phyloP scores from a whole-genome alignment of 2,797 vertebrate genomes.

The Novumbra hubbsi region DNA sequence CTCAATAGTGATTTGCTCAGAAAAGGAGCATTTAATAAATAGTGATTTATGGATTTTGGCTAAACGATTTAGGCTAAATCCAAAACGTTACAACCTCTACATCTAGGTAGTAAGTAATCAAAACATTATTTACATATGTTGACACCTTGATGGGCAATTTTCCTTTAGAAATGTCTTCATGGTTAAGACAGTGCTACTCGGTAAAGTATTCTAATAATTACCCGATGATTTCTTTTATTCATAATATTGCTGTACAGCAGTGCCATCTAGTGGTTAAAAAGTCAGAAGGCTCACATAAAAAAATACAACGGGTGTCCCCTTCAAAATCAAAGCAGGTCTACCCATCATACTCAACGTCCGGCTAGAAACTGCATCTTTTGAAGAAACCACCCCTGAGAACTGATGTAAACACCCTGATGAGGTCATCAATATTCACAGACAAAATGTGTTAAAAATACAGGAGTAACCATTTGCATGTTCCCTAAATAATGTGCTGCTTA shows the following conservation, averaged over 20 bases:
- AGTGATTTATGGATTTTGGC: background rate
- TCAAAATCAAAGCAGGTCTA: no score
- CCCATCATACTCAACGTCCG: no score
- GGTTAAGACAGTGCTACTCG: background rate
- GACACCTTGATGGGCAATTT: background rate
- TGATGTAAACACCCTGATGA: background rate
- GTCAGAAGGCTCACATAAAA: background rate
- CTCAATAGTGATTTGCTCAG: background rate
- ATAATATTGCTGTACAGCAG: slow-evolving; percentile 30
- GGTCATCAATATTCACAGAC: background rate
- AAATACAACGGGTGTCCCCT: no score
- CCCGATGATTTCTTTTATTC: background rate
- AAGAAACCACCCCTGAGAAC: background rate
- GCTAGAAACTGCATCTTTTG: no score
- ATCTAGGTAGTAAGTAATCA: background rate
- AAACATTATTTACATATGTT: background rate
- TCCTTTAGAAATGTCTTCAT: background rate
- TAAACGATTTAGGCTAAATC: background rate
- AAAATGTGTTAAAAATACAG: background rate
- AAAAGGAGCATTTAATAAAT: background rate
- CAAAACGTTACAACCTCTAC: background rate
- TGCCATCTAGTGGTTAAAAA: slow-evolving; percentile 60
- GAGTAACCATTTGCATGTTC: background rate
- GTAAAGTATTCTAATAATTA: background rate
- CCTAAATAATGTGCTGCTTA: background rate